Evolutionary conservation across 2,888 invertebrate species (phyloP), one percentile per base, ranked within the genome.

Genomic region (Drosophila ustulata): DNA sequence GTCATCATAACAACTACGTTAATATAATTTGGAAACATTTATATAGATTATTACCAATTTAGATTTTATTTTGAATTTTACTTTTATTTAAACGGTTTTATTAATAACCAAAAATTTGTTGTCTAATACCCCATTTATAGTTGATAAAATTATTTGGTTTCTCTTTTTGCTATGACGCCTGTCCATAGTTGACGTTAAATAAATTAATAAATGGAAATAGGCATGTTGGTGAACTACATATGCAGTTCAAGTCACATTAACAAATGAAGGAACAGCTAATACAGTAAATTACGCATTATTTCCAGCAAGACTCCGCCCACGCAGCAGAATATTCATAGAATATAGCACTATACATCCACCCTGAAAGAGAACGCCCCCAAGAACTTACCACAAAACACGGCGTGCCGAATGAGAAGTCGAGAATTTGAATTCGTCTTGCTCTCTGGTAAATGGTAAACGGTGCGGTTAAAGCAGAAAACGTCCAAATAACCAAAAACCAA

Each of bases 371-470:
- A 73, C 84, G 76, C 87, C 82, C 87, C 78, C 37, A 37, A 37
- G 78, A 72, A 71, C 59, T 69, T 76, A 86, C 82, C 76, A 70
- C 85, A 86, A 86, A 83, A 71, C 56, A 64, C 62, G 75, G 82
- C 80, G 87, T 80, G 66, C 66, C 88, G 59, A 88, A 88, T 85
- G 67, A 43, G 51, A 49, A 58, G 55, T 65, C 28, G 50, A 45
- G 32, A 55, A 45, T 57, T 78, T 25, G 43, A 75, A 86, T 86
- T 86, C 75, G 86, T 72, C 50, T 74, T 86, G 88, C 87, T 83
- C 74, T 88, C 76, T 66, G 82, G 78, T 82, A 76, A 84, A 72
- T 66, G 82, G 78, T 82, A 76, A 82, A 72, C 69, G 77, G 72
- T 82, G 85, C 72, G 88, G 82, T 88, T 88, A 75, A 79, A 67